Evolutionary conservation across 53 echinoderm and acorn worm species (phyloP), one percentile per base, ranked within the genome.

Genomic region (Mesocentrotus franciscanus): DNA sequence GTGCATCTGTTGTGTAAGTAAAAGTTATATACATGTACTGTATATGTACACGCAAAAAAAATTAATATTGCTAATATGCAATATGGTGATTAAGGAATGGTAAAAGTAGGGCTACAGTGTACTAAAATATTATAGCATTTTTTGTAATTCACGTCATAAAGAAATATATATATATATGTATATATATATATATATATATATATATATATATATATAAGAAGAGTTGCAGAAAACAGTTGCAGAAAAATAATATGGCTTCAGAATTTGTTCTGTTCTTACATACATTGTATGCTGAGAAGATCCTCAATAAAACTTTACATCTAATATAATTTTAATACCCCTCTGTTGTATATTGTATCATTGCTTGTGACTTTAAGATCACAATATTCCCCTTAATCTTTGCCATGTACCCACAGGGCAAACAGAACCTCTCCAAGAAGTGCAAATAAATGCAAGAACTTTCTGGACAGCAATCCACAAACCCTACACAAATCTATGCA

Each of bases 321-420:
- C 79, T 85, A 11, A 85, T 56, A 56, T 35, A 27, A 18, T 78
- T 35, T 15, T 78, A 14, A 27, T 78, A 32, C 10, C 56, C 26
- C n/a, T 10, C n/a, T 85, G 49, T 85, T 85, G 10, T 42, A 20
- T 27, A 57, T 87, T 56, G 81, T 87, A 87, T 87, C 58, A 87
- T 87, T 85, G 9, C 85, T 87, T 87, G 56, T 58, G 58, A 87
- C 56, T 29, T 87, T 18, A 62, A 71, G 56, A 55, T 75, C 92
- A 27, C 74, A 56, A 92, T 74, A 92, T 92, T 92, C 92, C 76
- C 93, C 61, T 81, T 79, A 93, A 93, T 83, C 93, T 93, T 79
- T 81, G 76, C 61, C 83, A 81, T 93, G 93, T 93, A 81, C 61
- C 17, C 61, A 64, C 81, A 14, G 60, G 12, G 56, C 81, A 93